These are phyloP conservation scores for Heterotis niloticus DNA, from an alignment of 2,113 vertebrate species.

Conservation along the genomic window DNA sequence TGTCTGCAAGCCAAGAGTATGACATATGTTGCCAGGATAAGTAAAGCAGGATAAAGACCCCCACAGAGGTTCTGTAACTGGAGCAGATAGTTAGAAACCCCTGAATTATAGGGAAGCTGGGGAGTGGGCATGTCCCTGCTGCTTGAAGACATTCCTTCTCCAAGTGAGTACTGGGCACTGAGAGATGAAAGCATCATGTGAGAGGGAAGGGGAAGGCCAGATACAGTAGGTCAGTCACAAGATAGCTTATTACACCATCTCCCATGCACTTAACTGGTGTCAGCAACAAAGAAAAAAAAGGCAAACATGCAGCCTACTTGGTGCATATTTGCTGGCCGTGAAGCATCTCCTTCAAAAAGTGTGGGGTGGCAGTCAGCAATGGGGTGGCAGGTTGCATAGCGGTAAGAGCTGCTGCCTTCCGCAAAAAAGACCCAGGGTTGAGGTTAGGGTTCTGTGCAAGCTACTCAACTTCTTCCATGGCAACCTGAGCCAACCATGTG, in stretches of 20 bases:
- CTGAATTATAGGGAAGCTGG: neutral
- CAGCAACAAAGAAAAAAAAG: neutral
- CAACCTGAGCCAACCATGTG: too few relatives aligned
- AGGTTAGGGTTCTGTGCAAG: too few relatives aligned
- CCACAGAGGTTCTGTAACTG: conserved; percentile 1
- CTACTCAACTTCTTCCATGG: too few relatives aligned
- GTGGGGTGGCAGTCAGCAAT: neutral
- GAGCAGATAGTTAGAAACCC: neutral
- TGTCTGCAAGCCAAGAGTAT: neutral
- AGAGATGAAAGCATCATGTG: neutral
- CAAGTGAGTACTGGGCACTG: conserved; percentile 1
- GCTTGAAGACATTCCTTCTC: conserved; percentile 7
- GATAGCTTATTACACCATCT: conserved; percentile 23
- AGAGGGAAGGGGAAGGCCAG: neutral
- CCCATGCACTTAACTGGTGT: neutral
- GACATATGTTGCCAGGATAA: neutral
- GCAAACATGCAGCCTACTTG: neutral
- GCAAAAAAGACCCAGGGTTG: too few relatives aligned
- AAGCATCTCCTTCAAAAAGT: neutral
- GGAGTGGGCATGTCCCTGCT: neutral
- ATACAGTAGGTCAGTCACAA: conserved; percentile 9
- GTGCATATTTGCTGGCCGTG: neutral
- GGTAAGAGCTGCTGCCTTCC: too few relatives aligned
- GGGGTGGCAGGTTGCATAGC: neutral
- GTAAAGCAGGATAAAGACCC: neutral